A percentile compares a stretch with the other conserved stretches of the same genome.
phyloP scores from a whole-genome alignment of 2,113 vertebrate genomes.

The Anser cygnoides region DNA sequence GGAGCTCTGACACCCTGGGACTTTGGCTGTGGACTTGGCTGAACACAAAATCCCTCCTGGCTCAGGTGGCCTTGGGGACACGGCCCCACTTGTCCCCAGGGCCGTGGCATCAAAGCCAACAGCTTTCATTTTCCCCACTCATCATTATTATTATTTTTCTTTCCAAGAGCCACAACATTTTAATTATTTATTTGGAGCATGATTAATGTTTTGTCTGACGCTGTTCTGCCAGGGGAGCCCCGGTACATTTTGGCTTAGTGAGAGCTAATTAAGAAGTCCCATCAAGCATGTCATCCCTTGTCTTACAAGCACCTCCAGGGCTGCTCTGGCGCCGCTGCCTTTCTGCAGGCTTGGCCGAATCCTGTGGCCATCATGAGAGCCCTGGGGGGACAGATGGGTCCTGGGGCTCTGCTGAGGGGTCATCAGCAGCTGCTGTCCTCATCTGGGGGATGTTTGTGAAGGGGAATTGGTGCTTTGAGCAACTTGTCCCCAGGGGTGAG shows the following conservation, averaged over 20 bases:
- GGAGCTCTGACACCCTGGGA: background rate
- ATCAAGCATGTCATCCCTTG: conserved; percentile 57
- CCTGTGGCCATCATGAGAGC: rapidly evolving
- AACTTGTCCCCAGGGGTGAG: background rate
- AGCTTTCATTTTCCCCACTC: background rate
- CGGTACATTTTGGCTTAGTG: background rate
- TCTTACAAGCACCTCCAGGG: conserved; percentile 53
- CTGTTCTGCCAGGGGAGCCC: conserved; percentile 6
- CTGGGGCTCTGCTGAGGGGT: too few relatives aligned
- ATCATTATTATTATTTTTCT: too few relatives aligned
- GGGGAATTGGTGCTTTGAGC: background rate
- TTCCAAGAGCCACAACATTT: conserved; percentile 22
- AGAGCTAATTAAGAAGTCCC: conserved; percentile 55
- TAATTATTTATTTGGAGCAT: conserved; percentile 73
- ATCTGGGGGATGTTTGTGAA: background rate
- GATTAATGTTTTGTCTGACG: conserved; percentile 41
- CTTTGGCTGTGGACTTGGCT: background rate
- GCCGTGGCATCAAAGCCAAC: background rate
- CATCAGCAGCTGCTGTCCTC: background rate
- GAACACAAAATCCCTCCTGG: rapidly evolving
- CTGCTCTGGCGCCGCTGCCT: rapidly evolving
- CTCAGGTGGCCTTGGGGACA: background rate
- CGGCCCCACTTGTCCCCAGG: background rate
- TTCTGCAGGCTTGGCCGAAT: background rate
- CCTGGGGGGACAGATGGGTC: background rate